Evolutionary conservation across 2,113 vertebrate genomes (phyloP), one percentile per base, ranked within the genome.

Genomic region (Elaphurus davidianus): DNA sequence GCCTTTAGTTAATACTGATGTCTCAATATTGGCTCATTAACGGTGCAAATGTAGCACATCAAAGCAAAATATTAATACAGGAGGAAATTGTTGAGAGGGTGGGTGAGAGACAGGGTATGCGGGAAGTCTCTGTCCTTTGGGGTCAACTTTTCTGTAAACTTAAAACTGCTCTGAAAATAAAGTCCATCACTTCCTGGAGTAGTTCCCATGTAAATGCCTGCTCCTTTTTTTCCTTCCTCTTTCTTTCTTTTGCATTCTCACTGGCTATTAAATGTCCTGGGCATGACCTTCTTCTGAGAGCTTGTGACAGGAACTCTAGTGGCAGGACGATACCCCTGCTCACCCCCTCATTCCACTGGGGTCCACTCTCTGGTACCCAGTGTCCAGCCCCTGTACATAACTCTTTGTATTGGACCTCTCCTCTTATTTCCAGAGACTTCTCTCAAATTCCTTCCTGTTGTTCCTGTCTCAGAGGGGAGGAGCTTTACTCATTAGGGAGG

Each of bases 191-290:
- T 57, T 2, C 60, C 17, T 52, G 78, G 28, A 33, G 43, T 67
- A 36, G 47, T 27, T 33, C 30, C 64, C 23, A 86, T 11, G 47
- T 30, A 55, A 62, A 36, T 17, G 2, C 43, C 71, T 1, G 2
- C 64, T 57, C 15, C 10, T 71, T 7, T 19, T 12, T 10, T 1
- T 12, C n/a, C 36, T 25, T 0, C 0, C 11, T 40, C 19, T 8
- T 27, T 21, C n/a, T n/a, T n/a, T n/a, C 17, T 2, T n/a, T 47
- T 33, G 19, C 2, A 76, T 6, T 6, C 16, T 10, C 12, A 2
- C 25, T 81, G 19, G 6, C 52, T 13, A 0, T 25, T 86, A 83
- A 33, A 52, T 27, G 28, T 21, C 47, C 4, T 14, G 50, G 50
- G 5, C 54, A 28, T 45, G 16, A 2, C 12, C 57, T 62, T 43